Evolutionary conservation across 2,113 vertebrate species (phyloP).

Genomic region (Corythoichthys haematopterus): DNA sequence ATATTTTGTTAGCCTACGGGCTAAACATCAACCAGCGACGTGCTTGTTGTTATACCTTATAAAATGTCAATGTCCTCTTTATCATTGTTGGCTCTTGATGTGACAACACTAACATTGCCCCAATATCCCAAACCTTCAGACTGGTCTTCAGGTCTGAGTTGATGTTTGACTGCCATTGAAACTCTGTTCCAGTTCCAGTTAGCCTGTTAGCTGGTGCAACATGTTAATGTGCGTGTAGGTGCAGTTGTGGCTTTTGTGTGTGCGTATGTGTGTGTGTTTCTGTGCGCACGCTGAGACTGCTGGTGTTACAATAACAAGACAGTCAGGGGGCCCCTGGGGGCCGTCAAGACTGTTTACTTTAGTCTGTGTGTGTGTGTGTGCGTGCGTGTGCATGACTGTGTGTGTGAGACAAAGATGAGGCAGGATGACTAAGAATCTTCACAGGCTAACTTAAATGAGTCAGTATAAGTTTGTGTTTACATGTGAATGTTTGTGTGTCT

Average conservation of each 20-base stretch:
- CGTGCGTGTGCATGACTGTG: constrained; percentile 7
- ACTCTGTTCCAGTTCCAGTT: neutral
- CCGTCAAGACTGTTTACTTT: constrained; percentile 54
- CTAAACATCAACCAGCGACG: too few relatives aligned
- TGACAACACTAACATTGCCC: too few relatives aligned
- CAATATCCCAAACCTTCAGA: too few relatives aligned
- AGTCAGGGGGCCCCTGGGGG: constrained; percentile 1
- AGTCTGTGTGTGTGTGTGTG: constrained; percentile 26
- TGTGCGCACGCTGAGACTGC: constrained; percentile 31
- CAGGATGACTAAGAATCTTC: neutral
- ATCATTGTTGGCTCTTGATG: too few relatives aligned
- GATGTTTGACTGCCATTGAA: too few relatives aligned
- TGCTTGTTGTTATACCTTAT: too few relatives aligned
- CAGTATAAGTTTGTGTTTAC: constrained; percentile 19
- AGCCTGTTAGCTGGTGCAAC: neutral
- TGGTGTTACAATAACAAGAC: constrained; percentile 3
- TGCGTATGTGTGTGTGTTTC: neutral
- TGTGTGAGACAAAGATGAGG: neutral
- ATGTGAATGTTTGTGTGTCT: constrained; percentile 18
- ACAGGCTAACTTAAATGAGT: neutral
- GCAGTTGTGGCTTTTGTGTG: constrained; percentile 16
- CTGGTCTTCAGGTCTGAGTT: too few relatives aligned
- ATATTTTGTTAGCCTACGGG: too few relatives aligned
- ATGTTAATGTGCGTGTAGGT: neutral
- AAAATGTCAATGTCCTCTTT: too few relatives aligned